Evolutionary conservation across 2,888 invertebrate genomes (phyloP), one percentile per base, ranked within the genome.

Genomic region (Eueremaeus valkanovi): DNA sequence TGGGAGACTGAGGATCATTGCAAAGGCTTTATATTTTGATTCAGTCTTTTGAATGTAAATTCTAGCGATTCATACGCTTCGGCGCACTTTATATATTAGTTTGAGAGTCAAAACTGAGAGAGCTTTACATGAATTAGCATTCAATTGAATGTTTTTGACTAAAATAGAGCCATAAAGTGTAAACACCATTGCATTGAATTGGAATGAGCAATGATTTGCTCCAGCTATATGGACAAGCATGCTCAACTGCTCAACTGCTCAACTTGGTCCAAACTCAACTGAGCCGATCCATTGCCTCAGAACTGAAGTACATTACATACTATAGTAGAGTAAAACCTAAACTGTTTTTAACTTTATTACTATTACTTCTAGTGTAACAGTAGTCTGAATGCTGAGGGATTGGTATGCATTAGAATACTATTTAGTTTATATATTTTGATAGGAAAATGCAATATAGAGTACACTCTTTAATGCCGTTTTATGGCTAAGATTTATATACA

Each of bases 341-440:
- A 68, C 36, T 68, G 68, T 68, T 68, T 68, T 68, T 68, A 68
- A 68, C 68, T 68, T 68, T 68, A 68, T 68, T 61, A n/a, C 61
- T 24, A 31, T 61, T 42, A 68, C 33, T 33, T 63, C 24, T n/a
- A n/a, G n/a, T n/a, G n/a, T n/a, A n/a, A 24, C 55, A 21, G n/a
- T n/a, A n/a, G 6, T 61, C 27, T 33, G n/a, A 68, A 40, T 68
- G 68, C 40, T 68, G 13, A 24, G 68, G 66, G 68, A 68, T 68
- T 68, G 21, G 21, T 21, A 33, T 68, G 68, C n/a, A 42, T 33
- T 33, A 68, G n/a, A 68, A 40, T 68, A 68, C 24, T 55, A 55
- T 55, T n/a, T 55, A 55, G 11, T 68, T n/a, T 63, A 63, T 33
- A 63, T 63, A 63, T 63, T 63, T 33, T 68, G 40, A 40, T 36